Base-by-base conservation (phyloP, 2,888 invertebrate species). In the Alcis repandata region DNA sequence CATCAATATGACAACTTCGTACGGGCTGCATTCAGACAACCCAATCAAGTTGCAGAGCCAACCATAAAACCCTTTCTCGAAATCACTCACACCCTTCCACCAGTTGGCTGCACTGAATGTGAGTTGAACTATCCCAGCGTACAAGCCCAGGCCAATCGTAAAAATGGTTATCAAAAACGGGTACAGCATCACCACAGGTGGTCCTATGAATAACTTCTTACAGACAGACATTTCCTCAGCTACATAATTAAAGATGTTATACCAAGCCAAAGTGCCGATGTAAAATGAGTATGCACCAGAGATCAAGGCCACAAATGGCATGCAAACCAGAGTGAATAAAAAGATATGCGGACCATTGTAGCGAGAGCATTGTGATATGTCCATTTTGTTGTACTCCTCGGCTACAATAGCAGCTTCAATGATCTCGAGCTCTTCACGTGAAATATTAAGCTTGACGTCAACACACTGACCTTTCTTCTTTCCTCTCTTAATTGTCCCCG, bases 61-160 rank as follows among this genome's bases (percentile, higher is more conserved):
- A 7, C 96, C 96, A 74, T 96, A 97, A 87, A 96, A 96, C 0
- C 96, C 96, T 84, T 97, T 97, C 77, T 97, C 97, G 79, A 96
- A 95, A 85, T 97, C 96, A 63, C 94, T 94, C 2, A 96, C 94
- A 86, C 96, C 96, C 75, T 95, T 95, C 81, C 94, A 92, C 96
- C 96, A 97, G 71, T 94, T 95, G 36, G 94, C 93, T 65, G 95
- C 95, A 76, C 95, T 95, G 83, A 96, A 95, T 1, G 96, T 96
- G 13, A 97, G 83, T 84, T 97, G 96, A 8, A 94, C 94, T 60
- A 95, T 86, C 0, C 95, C 95, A 48, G 96, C 95, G 84, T 95
- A 96, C 36, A 96, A 54, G 0, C 96, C 96, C 17, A 97, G 81
- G 0, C 95, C 95, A 59, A 96, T 63, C 32, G 96, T 95, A 79